Evolutionary conservation across 2,113 vertebrate genomes (phyloP).

Genomic region (Burhinus oedicnemus): DNA sequence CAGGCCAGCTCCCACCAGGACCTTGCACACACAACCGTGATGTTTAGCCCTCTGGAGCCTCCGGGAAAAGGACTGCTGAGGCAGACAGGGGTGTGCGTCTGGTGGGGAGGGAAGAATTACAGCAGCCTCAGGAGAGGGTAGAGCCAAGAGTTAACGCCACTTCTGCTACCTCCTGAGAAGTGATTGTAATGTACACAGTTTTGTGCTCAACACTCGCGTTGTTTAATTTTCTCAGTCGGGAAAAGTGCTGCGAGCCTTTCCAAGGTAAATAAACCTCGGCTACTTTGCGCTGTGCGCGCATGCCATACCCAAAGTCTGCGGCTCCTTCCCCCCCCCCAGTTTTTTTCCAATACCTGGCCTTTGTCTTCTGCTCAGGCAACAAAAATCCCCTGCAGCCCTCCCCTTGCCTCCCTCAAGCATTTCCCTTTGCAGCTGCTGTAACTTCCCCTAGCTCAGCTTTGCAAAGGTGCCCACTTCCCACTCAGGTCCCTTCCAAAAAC

Average conservation of each 20-base stretch:
- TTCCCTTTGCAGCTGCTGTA: not conserved
- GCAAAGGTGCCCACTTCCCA: not conserved
- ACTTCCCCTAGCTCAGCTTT: not conserved
- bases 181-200: not conserved
- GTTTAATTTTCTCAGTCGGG: slow-evolving; percentile 1
- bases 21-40: not conserved
- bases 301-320: not conserved
- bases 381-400: not conserved
- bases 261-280: not conserved
- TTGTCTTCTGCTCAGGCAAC: not conserved
- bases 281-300: accelerated
- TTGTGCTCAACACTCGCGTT: not conserved
- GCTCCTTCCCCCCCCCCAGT: not conserved
- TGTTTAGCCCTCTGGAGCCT: not conserved
- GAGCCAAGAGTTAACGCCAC: not conserved
- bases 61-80: not conserved
- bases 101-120: not conserved
- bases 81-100: accelerated
- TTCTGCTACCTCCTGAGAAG: not conserved
- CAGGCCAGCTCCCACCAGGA: not conserved
- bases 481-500: not conserved
- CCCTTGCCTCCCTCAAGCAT: not conserved
- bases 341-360: not conserved
- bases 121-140: not conserved
- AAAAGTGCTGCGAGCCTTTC: not conserved